phyloP scores from a whole-genome alignment of 92 coral and sea anemone species.

The Nematostella vectensis region DNA sequence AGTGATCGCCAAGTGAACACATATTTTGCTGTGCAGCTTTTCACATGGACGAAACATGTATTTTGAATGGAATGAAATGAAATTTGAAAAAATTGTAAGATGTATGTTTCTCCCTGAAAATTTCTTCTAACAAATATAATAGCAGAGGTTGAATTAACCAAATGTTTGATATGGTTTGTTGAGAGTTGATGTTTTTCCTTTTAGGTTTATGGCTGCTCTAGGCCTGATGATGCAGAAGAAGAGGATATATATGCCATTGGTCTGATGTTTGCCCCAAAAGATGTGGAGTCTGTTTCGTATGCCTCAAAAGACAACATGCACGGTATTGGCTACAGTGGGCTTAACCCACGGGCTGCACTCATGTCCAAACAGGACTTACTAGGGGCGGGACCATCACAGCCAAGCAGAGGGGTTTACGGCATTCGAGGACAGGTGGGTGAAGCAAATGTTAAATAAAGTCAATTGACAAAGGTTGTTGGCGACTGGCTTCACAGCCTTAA shows the following conservation, averaged over 20 bases:
- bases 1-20: too few relatives aligned
- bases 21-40: too few relatives aligned
- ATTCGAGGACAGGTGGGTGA: slow-evolving; percentile 73
- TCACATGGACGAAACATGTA: too few relatives aligned
- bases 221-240: slow-evolving; percentile 38
- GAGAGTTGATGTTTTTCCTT: neutral
- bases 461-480: too few relatives aligned
- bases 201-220: slow-evolving; percentile 87
- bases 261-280: slow-evolving; percentile 95
- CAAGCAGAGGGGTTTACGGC: slow-evolving; percentile 39
- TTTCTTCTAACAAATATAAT: too few relatives aligned
- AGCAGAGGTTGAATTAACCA: too few relatives aligned
- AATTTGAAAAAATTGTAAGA: too few relatives aligned
- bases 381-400: slow-evolving; percentile 31
- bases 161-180: too few relatives aligned
- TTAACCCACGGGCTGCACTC: slow-evolving; percentile 62
- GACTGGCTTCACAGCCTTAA: neutral
- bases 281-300: slow-evolving; percentile 56
- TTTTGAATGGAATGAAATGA: too few relatives aligned
- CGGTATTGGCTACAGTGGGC: slow-evolving; percentile 89
- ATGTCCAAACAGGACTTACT: slow-evolving; percentile 24
- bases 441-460: too few relatives aligned
- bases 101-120: too few relatives aligned
- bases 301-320: slow-evolving; percentile 80
- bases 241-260: slow-evolving; percentile 91